Evolutionary conservation across 92 coral and sea anemone genomes (phyloP), one percentile per base, ranked within the genome.

Genomic region (Bergia puertoricense): DNA sequence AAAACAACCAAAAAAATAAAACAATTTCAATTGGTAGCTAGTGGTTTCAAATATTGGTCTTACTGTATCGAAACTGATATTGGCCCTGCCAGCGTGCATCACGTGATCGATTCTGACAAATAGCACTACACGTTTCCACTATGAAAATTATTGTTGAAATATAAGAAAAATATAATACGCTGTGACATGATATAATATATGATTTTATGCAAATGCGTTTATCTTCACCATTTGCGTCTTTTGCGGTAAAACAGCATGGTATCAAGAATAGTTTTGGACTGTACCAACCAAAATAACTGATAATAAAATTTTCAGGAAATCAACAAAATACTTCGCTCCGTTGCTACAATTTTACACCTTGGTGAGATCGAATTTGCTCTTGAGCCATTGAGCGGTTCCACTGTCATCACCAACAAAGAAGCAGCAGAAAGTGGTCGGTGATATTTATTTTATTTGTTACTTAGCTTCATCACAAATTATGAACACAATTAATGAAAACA

Each of bases 311-410:
- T 84, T 48, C 38, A 84, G 87, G 87, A 84, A 43, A 71, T 44
- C 22, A 84, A 84, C 50, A 74, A 23, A 8, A 40, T 84, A 42
- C 40, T 84, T 20, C 40, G 79, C 40, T 84, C 78, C 44, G 74
- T 84, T 42, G 87, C 87, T 30, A 76, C 87, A n/a, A 84, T 84
- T 71, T 16, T 84, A 15, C 62, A 84, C 62, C 44, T 84, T 39
- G 87, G 87, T 7, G 87, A 84, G 79, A 71, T 84, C 44, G 68
- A 50, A 36, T 71, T 84, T 30, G 44, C 22, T 36, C 18, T 45
- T n/a, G 62, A 46, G 36, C 44, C 8, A 20, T 16, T 62, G 41
- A 44, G 20, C 39, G 79, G 87, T 44, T 36, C 67, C 11, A 71
- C 69, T 6, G 48, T 36, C 8, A 36, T 84, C 57, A 69, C 78